Percentiles rank a stretch among this genome's conserved stretches.
Conservation (phyloP, 2,113 vertebrate genomes). For the Bungarus multicinctus region DNA sequence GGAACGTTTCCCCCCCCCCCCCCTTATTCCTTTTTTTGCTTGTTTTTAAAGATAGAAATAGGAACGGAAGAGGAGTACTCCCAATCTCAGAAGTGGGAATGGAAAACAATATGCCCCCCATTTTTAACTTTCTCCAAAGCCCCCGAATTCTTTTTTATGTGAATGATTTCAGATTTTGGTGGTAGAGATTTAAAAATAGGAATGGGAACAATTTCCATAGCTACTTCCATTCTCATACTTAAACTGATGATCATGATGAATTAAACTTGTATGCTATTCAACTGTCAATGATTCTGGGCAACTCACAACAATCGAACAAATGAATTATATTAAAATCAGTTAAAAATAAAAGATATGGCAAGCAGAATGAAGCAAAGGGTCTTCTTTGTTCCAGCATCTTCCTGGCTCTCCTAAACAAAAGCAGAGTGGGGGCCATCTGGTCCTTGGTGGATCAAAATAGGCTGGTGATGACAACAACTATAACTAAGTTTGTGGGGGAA, state of each 20-base stretch:
- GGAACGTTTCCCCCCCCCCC: neutral
- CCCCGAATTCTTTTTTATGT: neutral
- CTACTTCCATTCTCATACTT: neutral
- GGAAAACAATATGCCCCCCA: neutral
- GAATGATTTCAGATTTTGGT: neutral
- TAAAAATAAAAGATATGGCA: neutral
- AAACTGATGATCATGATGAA: neutral
- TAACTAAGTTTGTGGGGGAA: neutral
- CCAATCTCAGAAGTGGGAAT: neutral
- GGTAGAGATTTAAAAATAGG: neutral
- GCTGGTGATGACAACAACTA: neutral
- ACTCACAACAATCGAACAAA: neutral
- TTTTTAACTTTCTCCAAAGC: neutral
- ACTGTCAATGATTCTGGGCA: neutral
- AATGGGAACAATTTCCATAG: neutral
- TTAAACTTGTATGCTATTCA: neutral
- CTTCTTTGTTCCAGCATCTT: neutral
- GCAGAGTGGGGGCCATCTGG: neutral
- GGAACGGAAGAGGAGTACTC: neutral
- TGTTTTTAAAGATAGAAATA: neutral
- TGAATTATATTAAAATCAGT: neutral
- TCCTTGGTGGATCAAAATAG: neutral
- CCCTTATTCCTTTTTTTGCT: neutral
- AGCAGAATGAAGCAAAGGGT: neutral
- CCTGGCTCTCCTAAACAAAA: neutral